phyloP scores from a whole-genome alignment of 1,140 invertebrate genomes.

The Adoxophyes honmai region DNA sequence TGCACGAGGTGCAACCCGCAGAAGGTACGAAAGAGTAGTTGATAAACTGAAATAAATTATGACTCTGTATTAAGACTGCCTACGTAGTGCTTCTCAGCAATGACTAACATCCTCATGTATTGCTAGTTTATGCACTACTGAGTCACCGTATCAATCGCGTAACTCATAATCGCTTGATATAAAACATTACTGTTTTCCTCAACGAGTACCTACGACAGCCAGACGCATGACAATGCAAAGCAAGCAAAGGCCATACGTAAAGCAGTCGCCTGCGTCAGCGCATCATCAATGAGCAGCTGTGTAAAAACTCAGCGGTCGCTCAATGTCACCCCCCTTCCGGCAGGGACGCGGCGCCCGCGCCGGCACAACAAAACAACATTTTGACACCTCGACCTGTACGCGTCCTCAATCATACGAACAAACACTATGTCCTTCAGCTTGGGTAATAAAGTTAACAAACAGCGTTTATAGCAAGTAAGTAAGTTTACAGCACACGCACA shows the following conservation, averaged over 20 bases:
- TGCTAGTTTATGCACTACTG: background rate
- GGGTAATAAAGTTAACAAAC: no score
- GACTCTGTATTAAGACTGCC: background rate
- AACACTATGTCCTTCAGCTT: background rate
- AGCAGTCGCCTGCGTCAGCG: conserved; percentile 50
- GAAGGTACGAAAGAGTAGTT: no score
- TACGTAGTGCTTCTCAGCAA: background rate
- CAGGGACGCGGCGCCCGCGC: conserved; percentile 42
- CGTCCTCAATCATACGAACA: background rate
- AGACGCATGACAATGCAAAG: background rate
- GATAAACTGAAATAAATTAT: background rate
- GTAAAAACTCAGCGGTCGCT: conserved; percentile 56
- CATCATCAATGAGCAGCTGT: conserved; percentile 43
- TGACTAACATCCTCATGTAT: conserved; percentile 1
- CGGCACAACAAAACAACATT: conserved; percentile 11
- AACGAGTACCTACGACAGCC: conserved; percentile 1
- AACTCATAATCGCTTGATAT: background rate
- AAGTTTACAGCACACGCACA: no score
- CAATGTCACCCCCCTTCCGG: conserved; percentile 64
- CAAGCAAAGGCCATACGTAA: conserved; percentile 6
- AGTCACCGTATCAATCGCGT: conserved; percentile 9
- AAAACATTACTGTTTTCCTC: conserved; percentile 6
- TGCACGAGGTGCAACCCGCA: no score
- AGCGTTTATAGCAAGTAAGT: no score
- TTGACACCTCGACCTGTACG: conserved; percentile 6